Evolutionary conservation across 2,888 invertebrate species (phyloP).

Genomic region (Diarsia rubi): DNA sequence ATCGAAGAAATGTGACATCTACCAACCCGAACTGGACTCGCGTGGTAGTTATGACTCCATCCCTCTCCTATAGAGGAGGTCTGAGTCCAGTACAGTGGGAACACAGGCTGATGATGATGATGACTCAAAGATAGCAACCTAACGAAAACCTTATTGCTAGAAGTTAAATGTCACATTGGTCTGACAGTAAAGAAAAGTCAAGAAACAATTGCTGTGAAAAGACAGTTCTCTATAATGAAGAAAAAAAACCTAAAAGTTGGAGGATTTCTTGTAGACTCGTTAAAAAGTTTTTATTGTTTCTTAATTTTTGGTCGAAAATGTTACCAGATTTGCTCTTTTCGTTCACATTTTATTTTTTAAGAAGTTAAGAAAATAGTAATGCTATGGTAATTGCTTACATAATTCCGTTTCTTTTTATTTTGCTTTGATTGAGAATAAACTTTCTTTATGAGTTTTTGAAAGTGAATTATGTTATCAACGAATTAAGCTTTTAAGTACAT

Average conservation of each 20-base stretch:
- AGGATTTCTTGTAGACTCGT: constrained; percentile 39
- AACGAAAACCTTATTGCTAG: not conserved
- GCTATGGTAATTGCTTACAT: constrained; percentile 13
- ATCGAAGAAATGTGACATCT: too few species aligned
- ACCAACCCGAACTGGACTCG: too few species aligned
- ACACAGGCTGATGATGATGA: too few species aligned
- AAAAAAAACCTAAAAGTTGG: constrained; percentile 39
- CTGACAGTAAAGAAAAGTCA: not conserved
- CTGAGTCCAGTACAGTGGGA: too few species aligned
- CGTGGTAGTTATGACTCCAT: too few species aligned
- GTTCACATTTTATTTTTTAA: constrained; percentile 12
- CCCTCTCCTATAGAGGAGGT: too few species aligned
- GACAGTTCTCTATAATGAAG: constrained; percentile 42
- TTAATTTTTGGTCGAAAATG: constrained; percentile 10
- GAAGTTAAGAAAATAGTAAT: constrained; percentile 43
- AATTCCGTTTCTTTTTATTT: constrained; percentile 11
- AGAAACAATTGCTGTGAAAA: not conserved
- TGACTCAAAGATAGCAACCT: too few species aligned
- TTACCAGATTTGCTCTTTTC: constrained; percentile 7
- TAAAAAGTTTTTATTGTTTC: constrained; percentile 54
- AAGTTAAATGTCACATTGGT: not conserved
- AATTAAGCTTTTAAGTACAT: not conserved
- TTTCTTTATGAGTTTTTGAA: not conserved
- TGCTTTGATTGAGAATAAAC: not conserved
- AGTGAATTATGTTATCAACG: not conserved